Evolutionary conservation across 2,113 vertebrate genomes (phyloP).

Genomic region (Pygathrix nemaeus): DNA sequence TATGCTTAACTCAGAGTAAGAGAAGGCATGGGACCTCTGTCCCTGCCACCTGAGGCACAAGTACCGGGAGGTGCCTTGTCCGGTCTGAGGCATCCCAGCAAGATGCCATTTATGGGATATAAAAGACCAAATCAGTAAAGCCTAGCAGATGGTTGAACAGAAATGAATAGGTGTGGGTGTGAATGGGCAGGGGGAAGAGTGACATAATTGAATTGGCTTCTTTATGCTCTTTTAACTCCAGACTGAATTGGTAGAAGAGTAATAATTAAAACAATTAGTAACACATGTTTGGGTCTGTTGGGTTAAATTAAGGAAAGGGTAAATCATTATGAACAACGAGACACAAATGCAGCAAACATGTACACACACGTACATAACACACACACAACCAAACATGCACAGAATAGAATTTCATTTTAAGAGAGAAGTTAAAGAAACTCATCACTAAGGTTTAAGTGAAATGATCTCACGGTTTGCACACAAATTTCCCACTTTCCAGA

Average conservation of each 20-base stretch:
- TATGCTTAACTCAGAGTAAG: not conserved
- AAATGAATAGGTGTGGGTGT: not conserved
- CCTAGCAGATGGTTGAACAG: not conserved
- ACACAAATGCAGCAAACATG: not conserved
- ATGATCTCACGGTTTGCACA: not conserved
- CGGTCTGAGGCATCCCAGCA: not conserved
- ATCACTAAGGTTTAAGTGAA: not conserved
- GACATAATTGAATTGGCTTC: not conserved
- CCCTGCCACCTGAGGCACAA: not conserved
- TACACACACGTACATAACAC: not conserved
- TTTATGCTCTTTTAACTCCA: not conserved
- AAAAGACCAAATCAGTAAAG: not conserved
- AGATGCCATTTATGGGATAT: not conserved
- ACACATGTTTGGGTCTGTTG: not conserved
- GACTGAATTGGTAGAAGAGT: not conserved
- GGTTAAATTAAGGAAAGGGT: not conserved
- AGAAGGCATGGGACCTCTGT: not conserved
- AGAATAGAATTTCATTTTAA: conserved; percentile 1
- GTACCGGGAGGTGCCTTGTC: not conserved
- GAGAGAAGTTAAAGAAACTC: conserved; percentile 10
- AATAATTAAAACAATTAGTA: not conserved
- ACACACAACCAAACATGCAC: not conserved
- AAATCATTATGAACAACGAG: not conserved
- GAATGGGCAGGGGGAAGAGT: not conserved
- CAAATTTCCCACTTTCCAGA: not conserved